A percentile compares a stretch with the other conserved stretches of the same genome.
phyloP scores from a whole-genome alignment of 2,113 vertebrate species.

The Periophthalmus modestus region DNA sequence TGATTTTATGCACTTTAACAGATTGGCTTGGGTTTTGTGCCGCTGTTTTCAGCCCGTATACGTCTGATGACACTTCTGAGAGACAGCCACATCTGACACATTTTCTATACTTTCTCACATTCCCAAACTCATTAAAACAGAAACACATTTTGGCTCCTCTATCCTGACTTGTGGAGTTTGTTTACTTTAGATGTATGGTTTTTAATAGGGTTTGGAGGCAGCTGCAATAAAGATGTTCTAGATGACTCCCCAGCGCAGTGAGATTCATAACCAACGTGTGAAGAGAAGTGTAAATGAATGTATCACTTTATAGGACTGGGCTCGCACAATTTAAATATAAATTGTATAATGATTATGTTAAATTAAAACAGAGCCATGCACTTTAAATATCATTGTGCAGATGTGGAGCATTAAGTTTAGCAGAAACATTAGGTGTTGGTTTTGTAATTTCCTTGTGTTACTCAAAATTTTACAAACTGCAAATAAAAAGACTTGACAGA shows the following conservation, averaged over 20 bases:
- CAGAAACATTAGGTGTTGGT: neutral
- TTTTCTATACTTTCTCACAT: neutral
- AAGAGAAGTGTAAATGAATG: constrained; percentile 10
- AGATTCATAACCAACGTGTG: neutral
- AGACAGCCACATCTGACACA: constrained; percentile 24
- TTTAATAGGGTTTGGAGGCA: constrained; percentile 30
- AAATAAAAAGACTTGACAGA: neutral
- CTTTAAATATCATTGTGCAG: neutral
- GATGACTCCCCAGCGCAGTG: constrained; percentile 14
- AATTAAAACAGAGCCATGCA: constrained; percentile 19
- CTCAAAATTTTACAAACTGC: neutral
- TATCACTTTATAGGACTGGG: neutral
- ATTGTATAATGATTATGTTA: constrained; percentile 23
- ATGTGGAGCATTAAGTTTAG: neutral
- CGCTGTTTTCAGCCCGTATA: constrained; percentile 2
- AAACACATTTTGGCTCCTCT: constrained; percentile 12
- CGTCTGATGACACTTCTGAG: constrained; percentile 17
- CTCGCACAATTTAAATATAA: constrained; percentile 21
- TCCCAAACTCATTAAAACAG: constrained; percentile 16
- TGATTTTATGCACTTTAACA: neutral
- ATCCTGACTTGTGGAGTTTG: constrained; percentile 7
- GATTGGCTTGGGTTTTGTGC: neutral
- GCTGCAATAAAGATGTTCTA: constrained; percentile 20
- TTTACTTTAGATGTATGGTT: constrained; percentile 31
- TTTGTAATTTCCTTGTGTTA: neutral